Evolutionary conservation across 2,888 invertebrate species (phyloP).

Genomic region (Coelinius sp.): DNA sequence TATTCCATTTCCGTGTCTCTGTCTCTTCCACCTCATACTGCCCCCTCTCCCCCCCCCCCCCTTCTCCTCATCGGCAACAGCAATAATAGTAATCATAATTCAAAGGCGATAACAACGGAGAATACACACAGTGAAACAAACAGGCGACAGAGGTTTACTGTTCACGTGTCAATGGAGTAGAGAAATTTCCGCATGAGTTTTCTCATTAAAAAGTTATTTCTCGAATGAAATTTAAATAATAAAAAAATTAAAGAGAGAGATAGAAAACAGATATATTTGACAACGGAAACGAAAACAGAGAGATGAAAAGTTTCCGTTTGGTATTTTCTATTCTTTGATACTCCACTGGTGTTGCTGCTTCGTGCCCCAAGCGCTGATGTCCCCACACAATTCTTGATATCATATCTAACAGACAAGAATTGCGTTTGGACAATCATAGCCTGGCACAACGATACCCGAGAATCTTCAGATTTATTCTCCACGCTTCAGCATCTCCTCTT

Average conservation of each 20-base stretch:
- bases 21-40: not conserved
- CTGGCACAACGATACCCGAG: constrained; percentile 60
- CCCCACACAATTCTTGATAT: constrained; percentile 71
- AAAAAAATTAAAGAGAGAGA: not conserved
- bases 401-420: constrained; percentile 67
- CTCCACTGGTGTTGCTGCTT: constrained; percentile 53
- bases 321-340: not conserved
- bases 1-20: not conserved
- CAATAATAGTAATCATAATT: constrained; percentile 39
- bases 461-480: constrained; percentile 28
- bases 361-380: constrained; percentile 70
- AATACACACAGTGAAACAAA: not conserved
- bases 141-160: not conserved
- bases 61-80: constrained; percentile 2
- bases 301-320: not conserved
- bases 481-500: constrained; percentile 19
- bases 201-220: constrained; percentile 8
- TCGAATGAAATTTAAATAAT: not conserved
- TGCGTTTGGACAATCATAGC: constrained; percentile 72
- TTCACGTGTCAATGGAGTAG: constrained; percentile 2
- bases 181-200: constrained; percentile 2
- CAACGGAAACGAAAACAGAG: not conserved
- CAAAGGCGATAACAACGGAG: constrained; percentile 13
- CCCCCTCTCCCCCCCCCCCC: not conserved
- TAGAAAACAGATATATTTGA: not conserved